A percentile compares a stretch with the other conserved stretches of the same genome.
phyloP scores from a whole-genome alignment of 2,888 invertebrate species.

The Byasa hedistus region DNA sequence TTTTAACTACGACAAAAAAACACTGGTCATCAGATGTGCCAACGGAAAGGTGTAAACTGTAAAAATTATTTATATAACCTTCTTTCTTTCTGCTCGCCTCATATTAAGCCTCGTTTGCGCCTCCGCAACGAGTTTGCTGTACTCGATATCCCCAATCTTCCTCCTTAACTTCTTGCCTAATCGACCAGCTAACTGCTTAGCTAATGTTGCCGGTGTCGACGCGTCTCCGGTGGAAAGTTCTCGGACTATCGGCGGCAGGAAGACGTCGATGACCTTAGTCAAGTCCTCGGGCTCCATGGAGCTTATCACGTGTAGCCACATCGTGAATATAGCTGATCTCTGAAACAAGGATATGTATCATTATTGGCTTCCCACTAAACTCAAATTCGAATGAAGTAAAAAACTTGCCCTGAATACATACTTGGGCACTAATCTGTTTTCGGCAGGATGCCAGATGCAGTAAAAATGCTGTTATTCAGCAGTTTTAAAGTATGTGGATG shows the following conservation, averaged over 20 bases:
- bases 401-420: too few species aligned
- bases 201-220: slow-evolving; percentile 80
- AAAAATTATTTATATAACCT: slow-evolving; percentile 54
- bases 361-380: too few species aligned
- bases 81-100: slow-evolving; percentile 87
- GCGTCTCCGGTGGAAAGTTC: slow-evolving; percentile 89
- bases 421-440: too few species aligned
- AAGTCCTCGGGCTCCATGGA: slow-evolving; percentile 82
- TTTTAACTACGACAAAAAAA: not conserved
- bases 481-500: too few species aligned
- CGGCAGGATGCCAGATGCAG: too few species aligned
- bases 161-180: slow-evolving; percentile 87
- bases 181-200: slow-evolving; percentile 85
- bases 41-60: too few species aligned
- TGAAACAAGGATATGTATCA: slow-evolving; percentile 49
- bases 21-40: not conserved
- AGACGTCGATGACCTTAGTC: slow-evolving; percentile 79
- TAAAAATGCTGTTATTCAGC: too few species aligned
- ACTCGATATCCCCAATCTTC: slow-evolving; percentile 87
- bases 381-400: too few species aligned
- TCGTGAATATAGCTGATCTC: slow-evolving; percentile 90
- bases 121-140: slow-evolving; percentile 83
- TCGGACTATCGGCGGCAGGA: slow-evolving; percentile 88
- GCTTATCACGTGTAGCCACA: slow-evolving; percentile 87
- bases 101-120: slow-evolving; percentile 85